phyloP scores from a whole-genome alignment of 2,888 invertebrate species.

The Dynastes maya region DNA sequence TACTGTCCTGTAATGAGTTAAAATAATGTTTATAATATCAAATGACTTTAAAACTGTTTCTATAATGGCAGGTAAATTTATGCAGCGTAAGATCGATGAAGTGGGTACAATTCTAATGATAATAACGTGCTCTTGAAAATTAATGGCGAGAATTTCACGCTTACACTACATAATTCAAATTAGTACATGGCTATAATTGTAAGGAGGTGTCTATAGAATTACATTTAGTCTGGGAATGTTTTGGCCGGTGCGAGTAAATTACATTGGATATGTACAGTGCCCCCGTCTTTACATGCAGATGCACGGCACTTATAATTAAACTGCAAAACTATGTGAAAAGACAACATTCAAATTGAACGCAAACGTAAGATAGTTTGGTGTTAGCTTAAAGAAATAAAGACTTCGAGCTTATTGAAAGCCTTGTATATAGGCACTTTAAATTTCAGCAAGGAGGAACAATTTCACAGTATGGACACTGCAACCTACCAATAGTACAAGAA shows the following conservation, averaged over 20 bases:
- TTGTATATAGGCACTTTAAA: too few relatives aligned
- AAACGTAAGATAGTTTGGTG: neutral
- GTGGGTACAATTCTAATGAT: neutral
- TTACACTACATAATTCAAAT: conserved; percentile 18
- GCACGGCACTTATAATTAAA: conserved; percentile 20
- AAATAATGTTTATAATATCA: neutral
- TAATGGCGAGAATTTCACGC: neutral
- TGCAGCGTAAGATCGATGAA: neutral
- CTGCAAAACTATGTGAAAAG: conserved; percentile 19
- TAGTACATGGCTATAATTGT: conserved; percentile 10
- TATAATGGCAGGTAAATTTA: neutral
- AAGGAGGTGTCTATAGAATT: conserved; percentile 23
- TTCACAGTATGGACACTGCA: too few relatives aligned
- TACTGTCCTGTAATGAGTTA: neutral
- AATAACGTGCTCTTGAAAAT: neutral
- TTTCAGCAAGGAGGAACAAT: too few relatives aligned
- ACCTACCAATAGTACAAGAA: too few relatives aligned
- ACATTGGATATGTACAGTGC: conserved; percentile 26
- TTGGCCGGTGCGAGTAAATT: conserved; percentile 34
- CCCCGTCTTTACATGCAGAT: conserved; percentile 7
- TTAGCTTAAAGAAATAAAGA: neutral
- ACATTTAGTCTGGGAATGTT: conserved; percentile 45
- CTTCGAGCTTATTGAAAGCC: neutral
- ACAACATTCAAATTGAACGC: neutral
- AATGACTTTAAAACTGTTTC: neutral